Conservation (phyloP, 2,113 vertebrate species). For the Parotia lawesii region DNA sequence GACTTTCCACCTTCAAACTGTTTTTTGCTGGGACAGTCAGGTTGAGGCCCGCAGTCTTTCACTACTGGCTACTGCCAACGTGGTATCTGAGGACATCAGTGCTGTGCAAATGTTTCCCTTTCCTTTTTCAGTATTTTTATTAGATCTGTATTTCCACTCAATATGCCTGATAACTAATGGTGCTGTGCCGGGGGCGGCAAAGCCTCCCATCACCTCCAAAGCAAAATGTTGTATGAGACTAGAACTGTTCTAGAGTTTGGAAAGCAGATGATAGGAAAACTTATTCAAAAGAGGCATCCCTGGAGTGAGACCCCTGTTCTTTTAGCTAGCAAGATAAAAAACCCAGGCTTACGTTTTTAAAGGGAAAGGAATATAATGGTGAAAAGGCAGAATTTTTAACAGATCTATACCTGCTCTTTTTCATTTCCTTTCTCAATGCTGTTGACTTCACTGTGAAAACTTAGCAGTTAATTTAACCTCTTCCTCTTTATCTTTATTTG, state of each 20-base stretch:
- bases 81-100: background rate
- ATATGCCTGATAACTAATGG: background rate
- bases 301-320: background rate
- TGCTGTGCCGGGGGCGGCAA: background rate
- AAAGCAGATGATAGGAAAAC: background rate
- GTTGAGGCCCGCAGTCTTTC: fast-evolving
- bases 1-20: background rate
- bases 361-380: background rate
- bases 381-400: background rate
- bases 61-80: background rate
- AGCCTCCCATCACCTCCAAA: background rate
- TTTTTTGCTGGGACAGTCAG: background rate
- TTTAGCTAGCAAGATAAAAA: background rate
- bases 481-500: background rate
- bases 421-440: background rate
- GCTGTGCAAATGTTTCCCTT: background rate
- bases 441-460: background rate
- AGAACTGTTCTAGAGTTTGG: background rate
- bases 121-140: background rate
- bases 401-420: background rate
- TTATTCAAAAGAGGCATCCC: background rate
- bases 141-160: background rate
- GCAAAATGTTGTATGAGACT: background rate
- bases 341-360: background rate
- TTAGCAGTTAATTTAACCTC: background rate